Evolutionary conservation across 92 coral and sea anemone species (phyloP).

Genomic region (Zoanthus sansibaricus): DNA sequence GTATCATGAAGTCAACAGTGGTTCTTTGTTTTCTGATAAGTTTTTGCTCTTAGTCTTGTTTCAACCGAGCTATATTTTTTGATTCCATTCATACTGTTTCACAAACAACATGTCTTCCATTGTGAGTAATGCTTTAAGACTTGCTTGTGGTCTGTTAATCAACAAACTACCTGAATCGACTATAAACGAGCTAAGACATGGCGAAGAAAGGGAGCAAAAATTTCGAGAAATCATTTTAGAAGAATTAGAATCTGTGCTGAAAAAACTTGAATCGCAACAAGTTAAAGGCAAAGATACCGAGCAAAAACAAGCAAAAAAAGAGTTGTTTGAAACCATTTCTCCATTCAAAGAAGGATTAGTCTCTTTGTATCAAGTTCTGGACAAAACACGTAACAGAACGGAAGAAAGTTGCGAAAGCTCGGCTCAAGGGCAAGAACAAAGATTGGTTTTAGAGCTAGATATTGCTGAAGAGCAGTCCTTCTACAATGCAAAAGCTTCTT

Average conservation of each 20-base stretch:
- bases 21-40: background rate
- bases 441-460: slow-evolving; percentile 30
- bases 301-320: slow-evolving; percentile 46
- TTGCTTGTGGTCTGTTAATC: slow-evolving; percentile 26
- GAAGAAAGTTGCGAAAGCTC: background rate
- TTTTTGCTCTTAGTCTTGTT: background rate
- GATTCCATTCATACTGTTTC: background rate
- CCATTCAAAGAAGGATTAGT: slow-evolving; percentile 40
- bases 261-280: slow-evolving; percentile 32
- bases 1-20: background rate
- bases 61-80: background rate
- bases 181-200: slow-evolving; percentile 37
- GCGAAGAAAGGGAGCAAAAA: slow-evolving; percentile 28
- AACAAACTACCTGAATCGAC: slow-evolving; percentile 42
- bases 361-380: slow-evolving; percentile 43
- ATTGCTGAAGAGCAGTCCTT: slow-evolving; percentile 46
- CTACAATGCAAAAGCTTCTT: slow-evolving; percentile 31
- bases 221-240: slow-evolving; percentile 42
- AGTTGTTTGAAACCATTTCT: slow-evolving; percentile 14
- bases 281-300: slow-evolving; percentile 12
- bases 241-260: slow-evolving; percentile 27
- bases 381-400: slow-evolving; percentile 20
- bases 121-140: slow-evolving; percentile 28
- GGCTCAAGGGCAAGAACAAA: slow-evolving; percentile 17
- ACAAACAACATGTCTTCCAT: slow-evolving; percentile 26